phyloP scores from a whole-genome alignment of 53 echinoderm and acorn worm genomes.

The Holothuria leucospilota region DNA sequence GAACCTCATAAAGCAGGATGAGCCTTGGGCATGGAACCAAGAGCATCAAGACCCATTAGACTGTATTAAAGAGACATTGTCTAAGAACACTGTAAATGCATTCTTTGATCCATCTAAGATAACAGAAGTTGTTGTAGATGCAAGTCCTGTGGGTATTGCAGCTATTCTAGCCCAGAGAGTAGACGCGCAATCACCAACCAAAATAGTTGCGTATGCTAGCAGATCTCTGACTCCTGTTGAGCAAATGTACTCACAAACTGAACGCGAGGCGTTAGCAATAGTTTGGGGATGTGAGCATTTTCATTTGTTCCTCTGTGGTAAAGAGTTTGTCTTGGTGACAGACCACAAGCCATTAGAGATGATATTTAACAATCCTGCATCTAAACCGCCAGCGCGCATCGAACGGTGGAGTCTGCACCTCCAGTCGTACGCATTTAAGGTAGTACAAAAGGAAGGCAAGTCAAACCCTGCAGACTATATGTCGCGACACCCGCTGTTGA shows the following conservation, averaged over 20 bases:
- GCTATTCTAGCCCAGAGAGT: no score
- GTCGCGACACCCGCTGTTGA: slow-evolving; percentile 64
- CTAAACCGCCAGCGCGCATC: slow-evolving; percentile 48
- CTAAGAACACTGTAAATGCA: slow-evolving; percentile 10
- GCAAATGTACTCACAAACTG: slow-evolving; percentile 56
- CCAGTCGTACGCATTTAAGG: slow-evolving; percentile 31
- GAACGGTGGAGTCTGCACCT: slow-evolving; percentile 64
- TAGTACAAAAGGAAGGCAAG: slow-evolving; percentile 54
- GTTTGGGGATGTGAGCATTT: slow-evolving; percentile 60
- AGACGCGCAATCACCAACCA: neutral
- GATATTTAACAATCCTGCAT: slow-evolving; percentile 40
- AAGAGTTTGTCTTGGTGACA: slow-evolving; percentile 43
- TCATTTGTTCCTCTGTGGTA: slow-evolving; percentile 52
- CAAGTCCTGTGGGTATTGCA: slow-evolving; percentile 61
- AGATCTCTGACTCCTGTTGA: slow-evolving; percentile 44
- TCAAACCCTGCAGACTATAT: slow-evolving; percentile 67
- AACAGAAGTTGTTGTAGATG: slow-evolving; percentile 61
- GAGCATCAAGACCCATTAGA: neutral
- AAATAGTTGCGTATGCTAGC: slow-evolving; percentile 37
- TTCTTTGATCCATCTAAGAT: no score
- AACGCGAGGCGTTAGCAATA: slow-evolving; percentile 57
- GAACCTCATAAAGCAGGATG: slow-evolving; percentile 19
- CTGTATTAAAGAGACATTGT: slow-evolving; percentile 27
- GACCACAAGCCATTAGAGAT: slow-evolving; percentile 54
- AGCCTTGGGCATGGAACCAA: neutral